Base-by-base conservation (phyloP, 2,113 vertebrate species). In the Macaca nemestrina region DNA sequence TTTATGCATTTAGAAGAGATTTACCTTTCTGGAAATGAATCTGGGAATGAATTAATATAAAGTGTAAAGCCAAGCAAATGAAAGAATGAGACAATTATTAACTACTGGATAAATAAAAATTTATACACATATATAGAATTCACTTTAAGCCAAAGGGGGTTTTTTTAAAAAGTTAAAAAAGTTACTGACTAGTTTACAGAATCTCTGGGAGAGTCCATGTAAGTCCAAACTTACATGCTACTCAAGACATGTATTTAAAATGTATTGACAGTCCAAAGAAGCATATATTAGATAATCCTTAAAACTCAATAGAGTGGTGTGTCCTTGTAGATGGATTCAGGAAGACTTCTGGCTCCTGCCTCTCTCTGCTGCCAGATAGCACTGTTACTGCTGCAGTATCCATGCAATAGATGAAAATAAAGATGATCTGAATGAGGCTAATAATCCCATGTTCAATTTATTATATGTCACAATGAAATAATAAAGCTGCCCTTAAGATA, bases 1-100 rank as follows among this genome's bases (percentile, higher is more conserved):
- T 79, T 61, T 95, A 30, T 61, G 23, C 70, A 70, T 94, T 92
- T 89, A 73, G 55, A 94, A 89, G 68, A 78, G 25, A 86, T 85
- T 95, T 73, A 84, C 14, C 84, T 76, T 80, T 87, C 43, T 93
- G 59, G 68, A 89, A 96, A 90, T 92, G 25, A 95, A 57, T 86
- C 43, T 81, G 45, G 45, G 32, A 30, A 38, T 78, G 9, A 92
- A 50, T 93, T 38, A 82, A 68, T 93, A 48, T 68, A 18, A 72
- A 38, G 14, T 90, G 25, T 79, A 89, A 95, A 94, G 20, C 11
- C 38, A 57, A 89, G 73, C 30, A 79, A 92, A 72, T 76, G 55
- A 90, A 92, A 76, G 70, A 80, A 76, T 50, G 40, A 87, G 50
- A 73, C 0, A 23, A 4, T 80, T 59, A 70, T 68, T 79, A 94